phyloP scores from a whole-genome alignment of 2,797 vertebrate species.

The Choloepus didactylus region DNA sequence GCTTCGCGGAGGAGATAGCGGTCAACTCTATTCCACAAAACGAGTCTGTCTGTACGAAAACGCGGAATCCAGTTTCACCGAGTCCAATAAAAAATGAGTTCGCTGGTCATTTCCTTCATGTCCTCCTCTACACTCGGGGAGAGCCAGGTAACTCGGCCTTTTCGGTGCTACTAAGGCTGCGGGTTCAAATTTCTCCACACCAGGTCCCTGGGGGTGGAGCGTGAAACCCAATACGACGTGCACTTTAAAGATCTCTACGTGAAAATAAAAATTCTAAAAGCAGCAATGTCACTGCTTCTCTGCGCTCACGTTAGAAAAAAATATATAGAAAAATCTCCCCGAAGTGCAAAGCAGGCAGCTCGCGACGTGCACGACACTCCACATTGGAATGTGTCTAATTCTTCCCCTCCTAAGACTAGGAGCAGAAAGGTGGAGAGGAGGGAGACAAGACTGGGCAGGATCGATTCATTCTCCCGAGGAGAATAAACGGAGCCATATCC shows the following conservation, averaged over 20 bases:
- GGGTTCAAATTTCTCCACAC: slow-evolving; percentile 84
- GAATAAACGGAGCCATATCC: slow-evolving; percentile 80
- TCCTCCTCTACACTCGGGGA: slow-evolving; percentile 61
- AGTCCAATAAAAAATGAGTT: slow-evolving; percentile 71
- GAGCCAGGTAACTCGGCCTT: slow-evolving; percentile 73
- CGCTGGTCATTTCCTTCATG: slow-evolving; percentile 67
- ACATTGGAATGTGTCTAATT: slow-evolving; percentile 74
- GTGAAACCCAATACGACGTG: slow-evolving; percentile 78
- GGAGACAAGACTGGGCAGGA: slow-evolving; percentile 67
- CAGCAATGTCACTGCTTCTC: slow-evolving; percentile 69
- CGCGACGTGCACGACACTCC: slow-evolving; percentile 74
- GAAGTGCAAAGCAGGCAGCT: slow-evolving; percentile 72
- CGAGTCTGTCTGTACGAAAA: slow-evolving; percentile 48
- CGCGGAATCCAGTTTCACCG: slow-evolving; percentile 73
- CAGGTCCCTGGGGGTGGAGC: slow-evolving; percentile 82
- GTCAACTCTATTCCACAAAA: slow-evolving; percentile 75
- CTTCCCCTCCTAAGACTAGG: slow-evolving; percentile 79
- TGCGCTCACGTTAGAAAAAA: slow-evolving; percentile 58
- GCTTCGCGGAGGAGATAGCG: slow-evolving; percentile 64
- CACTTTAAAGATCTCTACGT: slow-evolving; percentile 65
- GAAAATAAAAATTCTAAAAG: slow-evolving; percentile 74
- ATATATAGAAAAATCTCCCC: slow-evolving; percentile 63
- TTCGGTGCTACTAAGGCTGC: slow-evolving; percentile 78
- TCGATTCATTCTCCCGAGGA: slow-evolving; percentile 68
- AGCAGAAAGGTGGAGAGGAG: slow-evolving; percentile 76